phyloP scores from a whole-genome alignment of 2,113 vertebrate genomes.

The Naja naja region DNA sequence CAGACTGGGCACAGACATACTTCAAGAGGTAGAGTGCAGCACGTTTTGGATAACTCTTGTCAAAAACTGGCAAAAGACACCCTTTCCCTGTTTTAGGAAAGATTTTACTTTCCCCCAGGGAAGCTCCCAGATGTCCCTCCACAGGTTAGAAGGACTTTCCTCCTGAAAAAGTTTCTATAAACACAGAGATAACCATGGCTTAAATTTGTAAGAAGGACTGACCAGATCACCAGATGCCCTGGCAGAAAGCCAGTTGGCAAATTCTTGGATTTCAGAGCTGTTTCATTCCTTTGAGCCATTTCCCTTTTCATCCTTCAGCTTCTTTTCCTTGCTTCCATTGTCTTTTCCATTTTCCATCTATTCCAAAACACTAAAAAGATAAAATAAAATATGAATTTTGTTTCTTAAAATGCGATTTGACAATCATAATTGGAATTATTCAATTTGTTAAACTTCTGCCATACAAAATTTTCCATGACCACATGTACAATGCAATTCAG shows the following conservation, averaged over 20 bases:
- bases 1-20: neutral
- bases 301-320: neutral
- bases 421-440: no score
- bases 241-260: neutral
- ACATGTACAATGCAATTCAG: neutral
- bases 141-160: neutral
- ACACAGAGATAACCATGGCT: neutral
- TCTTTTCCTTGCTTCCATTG: neutral
- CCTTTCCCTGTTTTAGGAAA: neutral
- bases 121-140: neutral
- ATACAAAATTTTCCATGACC: no score
- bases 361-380: neutral
- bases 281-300: neutral
- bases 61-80: neutral
- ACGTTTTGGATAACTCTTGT: neutral
- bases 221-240: neutral
- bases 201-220: neutral
- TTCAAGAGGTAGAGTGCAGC: neutral
- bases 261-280: neutral
- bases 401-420: neutral
- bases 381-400: neutral
- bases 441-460: no score
- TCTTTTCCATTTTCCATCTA: neutral
- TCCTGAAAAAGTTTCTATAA: neutral
- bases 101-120: neutral